A percentile compares a stretch with the other conserved stretches of the same genome.
Evolutionary conservation across 2,113 vertebrate genomes (phyloP).

Genomic region (Malurus melanocephalus): DNA sequence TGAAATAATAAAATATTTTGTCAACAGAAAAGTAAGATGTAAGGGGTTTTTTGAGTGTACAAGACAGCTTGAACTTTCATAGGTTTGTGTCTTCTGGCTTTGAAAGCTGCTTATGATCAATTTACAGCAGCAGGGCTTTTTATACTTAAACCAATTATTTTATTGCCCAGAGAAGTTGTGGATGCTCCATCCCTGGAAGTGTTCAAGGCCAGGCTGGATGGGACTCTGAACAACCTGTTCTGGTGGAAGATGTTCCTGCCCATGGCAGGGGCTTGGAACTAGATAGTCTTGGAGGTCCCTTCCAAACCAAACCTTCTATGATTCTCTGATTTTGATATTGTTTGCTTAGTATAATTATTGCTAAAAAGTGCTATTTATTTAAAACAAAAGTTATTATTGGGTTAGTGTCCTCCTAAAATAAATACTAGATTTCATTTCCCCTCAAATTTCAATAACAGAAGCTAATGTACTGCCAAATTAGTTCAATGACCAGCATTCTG

Average conservation of each 20-base stretch:
- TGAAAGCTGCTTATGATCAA: background rate
- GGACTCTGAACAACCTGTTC: background rate
- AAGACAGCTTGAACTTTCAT: background rate
- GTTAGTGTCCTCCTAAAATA: background rate
- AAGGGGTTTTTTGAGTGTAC: background rate
- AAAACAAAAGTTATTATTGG: background rate
- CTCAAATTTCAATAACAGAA: background rate
- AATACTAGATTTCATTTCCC: background rate
- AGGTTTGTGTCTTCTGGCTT: background rate
- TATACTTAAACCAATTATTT: background rate
- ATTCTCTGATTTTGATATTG: background rate
- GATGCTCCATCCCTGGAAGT: background rate
- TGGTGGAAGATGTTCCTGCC: background rate
- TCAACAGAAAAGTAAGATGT: background rate
- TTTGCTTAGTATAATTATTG: background rate
- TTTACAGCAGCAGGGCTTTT: background rate
- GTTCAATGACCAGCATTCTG: background rate
- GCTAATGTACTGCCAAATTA: background rate
- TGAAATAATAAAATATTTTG: background rate
- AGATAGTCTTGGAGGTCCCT: background rate
- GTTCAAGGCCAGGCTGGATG: background rate
- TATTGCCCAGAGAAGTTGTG: background rate
- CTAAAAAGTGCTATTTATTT: background rate
- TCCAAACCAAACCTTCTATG: background rate
- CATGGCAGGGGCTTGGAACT: background rate